Base-by-base conservation (phyloP, 2,888 invertebrate genomes). In the Abscondita cerata region DNA sequence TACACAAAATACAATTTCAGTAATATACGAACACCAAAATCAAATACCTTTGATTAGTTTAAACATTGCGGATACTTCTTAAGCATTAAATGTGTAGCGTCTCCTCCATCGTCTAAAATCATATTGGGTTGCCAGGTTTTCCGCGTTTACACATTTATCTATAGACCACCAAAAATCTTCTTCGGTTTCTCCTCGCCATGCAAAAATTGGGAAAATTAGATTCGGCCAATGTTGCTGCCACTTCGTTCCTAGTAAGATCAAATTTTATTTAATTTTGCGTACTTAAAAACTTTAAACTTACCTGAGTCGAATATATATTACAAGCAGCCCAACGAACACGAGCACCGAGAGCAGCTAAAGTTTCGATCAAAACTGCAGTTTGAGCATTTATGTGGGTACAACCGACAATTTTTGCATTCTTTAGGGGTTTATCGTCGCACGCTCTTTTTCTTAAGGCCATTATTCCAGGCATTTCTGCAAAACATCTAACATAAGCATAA, bases 141-240 rank as follows among this genome's bases (percentile, higher is more conserved):
- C 92, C 0, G 90, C 87, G 70, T 93, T 93, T 1, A 98, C 90
- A 80, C 97, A 96, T 76, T 93, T 93, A 81, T 98, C 97, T 72
- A 98, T 98, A 78, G 96, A 96, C 97, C 97, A 98, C 98, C 98
- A 98, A 82, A 98, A 98, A 74, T 98, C 98, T 76, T 98, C 97
- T 78, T 98, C 98, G 4, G 95, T 94, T 80, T 98, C 96, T 0
- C 96, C 96, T 56, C 96, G 91, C 98, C 98, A 98, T 9, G 97
- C 95, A 83, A 95, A 98, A 66, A 98, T 89, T 1, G 96, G 89
- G n/a, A 78, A 89, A 92, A 9, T 91, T 91, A 46, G 93, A 91
- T 80, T 97, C 93, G 0, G 97, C 97, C 66, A 98, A 81, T 0
- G 98, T 97, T 0, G 97, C 96, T 0, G 96, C 96, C 0, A 98